Evolutionary conservation across 2,113 vertebrate species (phyloP).

Genomic region (Microcebus jonahi): DNA sequence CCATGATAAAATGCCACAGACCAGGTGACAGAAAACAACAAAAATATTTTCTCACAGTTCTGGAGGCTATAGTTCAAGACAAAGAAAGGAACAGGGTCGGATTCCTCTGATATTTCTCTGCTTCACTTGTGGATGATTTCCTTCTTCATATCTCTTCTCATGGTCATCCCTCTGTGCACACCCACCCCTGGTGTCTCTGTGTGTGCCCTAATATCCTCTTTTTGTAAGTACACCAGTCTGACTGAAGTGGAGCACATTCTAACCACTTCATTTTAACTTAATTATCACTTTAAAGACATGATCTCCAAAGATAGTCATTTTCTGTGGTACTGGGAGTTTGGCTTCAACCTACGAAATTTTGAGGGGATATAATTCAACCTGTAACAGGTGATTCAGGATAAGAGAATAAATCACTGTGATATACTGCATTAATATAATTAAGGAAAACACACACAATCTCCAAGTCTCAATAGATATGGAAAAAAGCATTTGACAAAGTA

Average conservation of each 20-base stretch:
- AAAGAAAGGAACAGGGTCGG: neutral
- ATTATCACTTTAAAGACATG: neutral
- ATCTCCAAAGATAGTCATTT: neutral
- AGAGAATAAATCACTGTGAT: neutral
- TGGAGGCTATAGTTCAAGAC: neutral
- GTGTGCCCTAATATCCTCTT: neutral
- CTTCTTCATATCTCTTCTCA: neutral
- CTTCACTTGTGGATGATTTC: neutral
- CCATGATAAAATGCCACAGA: neutral
- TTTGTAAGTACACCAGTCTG: neutral
- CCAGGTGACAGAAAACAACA: neutral
- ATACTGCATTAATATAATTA: neutral
- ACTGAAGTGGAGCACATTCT: neutral
- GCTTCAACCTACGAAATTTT: neutral
- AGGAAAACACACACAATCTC: neutral
- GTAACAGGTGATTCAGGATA: neutral
- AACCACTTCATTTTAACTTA: neutral
- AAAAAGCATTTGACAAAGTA: neutral
- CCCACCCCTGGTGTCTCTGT: neutral
- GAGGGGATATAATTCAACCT: neutral
- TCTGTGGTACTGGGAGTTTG: neutral
- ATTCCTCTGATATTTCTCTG: neutral
- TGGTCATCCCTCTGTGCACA: neutral
- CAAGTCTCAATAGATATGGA: neutral
- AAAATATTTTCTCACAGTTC: neutral